Percentiles rank a stretch among this genome's conserved stretches.
Evolutionary conservation across 2,113 vertebrate genomes (phyloP).

Genomic region (Grammomys dolichurus): DNA sequence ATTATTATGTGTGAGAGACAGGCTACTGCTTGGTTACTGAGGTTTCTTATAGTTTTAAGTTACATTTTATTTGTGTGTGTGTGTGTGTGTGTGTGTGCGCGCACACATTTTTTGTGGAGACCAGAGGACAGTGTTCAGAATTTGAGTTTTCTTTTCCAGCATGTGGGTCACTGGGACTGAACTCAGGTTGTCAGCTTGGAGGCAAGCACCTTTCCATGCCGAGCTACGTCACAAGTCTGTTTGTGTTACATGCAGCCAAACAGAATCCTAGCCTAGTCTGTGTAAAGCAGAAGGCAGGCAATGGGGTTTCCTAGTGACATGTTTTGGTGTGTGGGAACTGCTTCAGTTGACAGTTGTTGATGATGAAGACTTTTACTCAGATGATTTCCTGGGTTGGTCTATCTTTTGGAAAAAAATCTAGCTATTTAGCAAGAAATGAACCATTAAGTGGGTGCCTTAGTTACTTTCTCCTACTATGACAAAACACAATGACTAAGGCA

Average conservation of each 20-base stretch:
- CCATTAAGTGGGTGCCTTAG: background rate
- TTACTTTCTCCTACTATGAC: background rate
- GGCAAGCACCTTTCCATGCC: background rate
- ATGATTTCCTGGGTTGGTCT: background rate
- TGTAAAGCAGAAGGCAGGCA: background rate
- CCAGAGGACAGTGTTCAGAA: background rate
- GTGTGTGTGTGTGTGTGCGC: background rate
- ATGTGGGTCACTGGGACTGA: background rate
- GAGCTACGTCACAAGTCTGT: background rate
- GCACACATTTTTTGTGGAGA: background rate
- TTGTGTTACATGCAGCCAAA: background rate
- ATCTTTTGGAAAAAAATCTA: conserved; percentile 5
- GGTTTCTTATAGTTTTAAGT: conserved; percentile 32
- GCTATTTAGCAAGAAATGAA: background rate
- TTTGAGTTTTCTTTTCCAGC: background rate
- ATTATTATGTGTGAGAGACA: background rate
- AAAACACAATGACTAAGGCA: background rate
- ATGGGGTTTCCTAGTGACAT: background rate
- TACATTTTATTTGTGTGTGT: background rate
- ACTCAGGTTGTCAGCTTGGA: background rate
- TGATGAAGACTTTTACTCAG: background rate
- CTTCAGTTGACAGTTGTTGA: background rate
- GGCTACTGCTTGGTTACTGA: background rate
- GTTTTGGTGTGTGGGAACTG: background rate
- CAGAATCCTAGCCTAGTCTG: background rate